These are phyloP conservation scores for Blennius ocellaris DNA, from an alignment of 2,113 vertebrate species.

Conservation along the genomic window DNA sequence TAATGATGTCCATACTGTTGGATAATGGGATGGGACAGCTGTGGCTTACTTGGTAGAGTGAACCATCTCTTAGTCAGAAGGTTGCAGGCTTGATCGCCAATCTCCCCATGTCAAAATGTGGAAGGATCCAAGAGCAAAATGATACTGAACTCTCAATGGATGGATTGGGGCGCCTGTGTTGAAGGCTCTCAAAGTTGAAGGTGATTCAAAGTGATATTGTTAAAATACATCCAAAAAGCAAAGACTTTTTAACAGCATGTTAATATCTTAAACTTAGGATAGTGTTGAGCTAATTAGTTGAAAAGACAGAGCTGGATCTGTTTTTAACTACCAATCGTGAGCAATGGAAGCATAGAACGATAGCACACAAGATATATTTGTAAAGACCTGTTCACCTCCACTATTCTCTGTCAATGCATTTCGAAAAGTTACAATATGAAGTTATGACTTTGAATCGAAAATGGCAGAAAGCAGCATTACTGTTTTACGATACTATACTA, in stretches of 20 bases:
- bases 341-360: constrained; percentile 21
- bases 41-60: no score
- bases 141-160: no score
- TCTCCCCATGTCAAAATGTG: no score
- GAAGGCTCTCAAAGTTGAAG: no score
- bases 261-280: constrained; percentile 37
- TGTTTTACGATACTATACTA: constrained; percentile 12
- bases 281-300: constrained; percentile 29
- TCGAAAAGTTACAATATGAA: background rate
- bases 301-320: constrained; percentile 34
- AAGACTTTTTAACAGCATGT: constrained; percentile 22
- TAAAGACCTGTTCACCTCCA: constrained; percentile 17
- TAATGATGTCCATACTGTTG: constrained; percentile 8
- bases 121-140: no score
- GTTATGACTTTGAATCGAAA: no score
- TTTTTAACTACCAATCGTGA: constrained; percentile 33
- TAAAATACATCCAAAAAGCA: constrained; percentile 2
- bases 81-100: no score
- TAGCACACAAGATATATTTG: constrained; percentile 17
- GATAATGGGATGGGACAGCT: no score
- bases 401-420: background rate
- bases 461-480: background rate
- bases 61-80: no score
- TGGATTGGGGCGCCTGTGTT: no score
- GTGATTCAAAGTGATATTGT: constrained; percentile 32